These are phyloP conservation scores for Oreochromis niloticus DNA, from an alignment of 2,113 vertebrate genomes.

Conservation along the genomic window DNA sequence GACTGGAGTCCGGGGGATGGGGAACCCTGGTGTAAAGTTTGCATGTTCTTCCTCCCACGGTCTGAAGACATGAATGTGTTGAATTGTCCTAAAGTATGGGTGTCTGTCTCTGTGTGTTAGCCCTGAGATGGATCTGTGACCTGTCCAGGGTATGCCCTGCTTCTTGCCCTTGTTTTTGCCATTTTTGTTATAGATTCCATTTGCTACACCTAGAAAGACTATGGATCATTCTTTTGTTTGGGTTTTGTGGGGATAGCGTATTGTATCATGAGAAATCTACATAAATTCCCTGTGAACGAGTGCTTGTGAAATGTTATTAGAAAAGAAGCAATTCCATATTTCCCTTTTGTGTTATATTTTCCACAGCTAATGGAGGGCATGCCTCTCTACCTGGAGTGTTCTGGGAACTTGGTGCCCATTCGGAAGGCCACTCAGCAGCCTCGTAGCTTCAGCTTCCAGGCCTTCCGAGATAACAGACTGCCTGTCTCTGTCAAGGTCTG, in stretches of 20 bases:
- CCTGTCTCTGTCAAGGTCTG: slow-evolving; percentile 92
- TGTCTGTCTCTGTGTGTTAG: background rate
- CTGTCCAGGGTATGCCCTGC: background rate
- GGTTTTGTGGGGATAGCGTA: background rate
- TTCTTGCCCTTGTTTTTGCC: background rate
- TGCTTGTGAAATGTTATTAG: background rate
- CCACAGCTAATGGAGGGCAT: slow-evolving; percentile 92
- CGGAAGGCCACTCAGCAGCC: slow-evolving; percentile 90
- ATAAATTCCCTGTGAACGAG: background rate
- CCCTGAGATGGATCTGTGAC: background rate
- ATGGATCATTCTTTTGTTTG: background rate
- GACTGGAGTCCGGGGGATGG: background rate
- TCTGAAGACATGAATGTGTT: background rate
- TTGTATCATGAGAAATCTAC: background rate
- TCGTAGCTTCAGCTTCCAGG: slow-evolving; percentile 91
- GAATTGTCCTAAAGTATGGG: background rate
- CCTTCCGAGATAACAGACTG: slow-evolving; percentile 91
- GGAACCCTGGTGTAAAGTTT: background rate
- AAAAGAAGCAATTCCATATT: background rate
- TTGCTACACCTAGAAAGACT: background rate
- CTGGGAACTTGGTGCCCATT: slow-evolving; percentile 90
- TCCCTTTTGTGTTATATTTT: background rate
- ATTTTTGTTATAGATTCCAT: background rate
- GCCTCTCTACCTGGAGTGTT: slow-evolving; percentile 89
- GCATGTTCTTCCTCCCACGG: background rate